These are phyloP conservation scores for Tauraco hartlaubi DNA, from an alignment of 2,797 vertebrate species.

Conservation along the genomic window DNA sequence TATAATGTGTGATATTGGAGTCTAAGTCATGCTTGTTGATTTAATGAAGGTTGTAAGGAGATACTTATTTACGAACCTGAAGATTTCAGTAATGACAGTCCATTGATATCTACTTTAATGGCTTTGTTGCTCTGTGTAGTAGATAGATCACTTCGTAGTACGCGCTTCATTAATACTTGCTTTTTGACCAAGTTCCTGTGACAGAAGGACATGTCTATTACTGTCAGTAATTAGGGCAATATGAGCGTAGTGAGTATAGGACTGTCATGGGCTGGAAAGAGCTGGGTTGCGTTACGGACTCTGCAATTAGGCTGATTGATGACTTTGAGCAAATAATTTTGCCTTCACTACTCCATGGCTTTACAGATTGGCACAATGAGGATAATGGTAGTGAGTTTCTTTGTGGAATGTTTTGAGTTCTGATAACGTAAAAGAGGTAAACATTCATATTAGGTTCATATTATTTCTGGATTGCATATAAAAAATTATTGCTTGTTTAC, in stretches of 20 bases:
- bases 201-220: background rate
- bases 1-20: background rate
- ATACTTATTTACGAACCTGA: background rate
- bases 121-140: background rate
- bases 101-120: background rate
- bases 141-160: background rate
- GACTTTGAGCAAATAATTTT: conserved; percentile 10
- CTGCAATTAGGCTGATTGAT: conserved; percentile 43
- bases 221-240: background rate
- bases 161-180: background rate
- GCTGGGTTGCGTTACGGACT: background rate
- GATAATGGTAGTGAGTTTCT: background rate
- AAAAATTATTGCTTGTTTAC: background rate
- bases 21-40: conserved; percentile 33
- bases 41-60: conserved; percentile 9
- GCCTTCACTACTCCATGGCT: background rate
- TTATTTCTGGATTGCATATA: conserved; percentile 2
- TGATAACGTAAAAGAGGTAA: background rate
- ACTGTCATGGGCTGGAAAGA: background rate
- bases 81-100: background rate
- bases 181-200: conserved; percentile 9
- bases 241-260: background rate
- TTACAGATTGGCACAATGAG: background rate
- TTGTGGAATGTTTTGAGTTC: background rate
- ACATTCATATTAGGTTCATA: conserved; percentile 17